Conservation (phyloP, 2,113 vertebrate species). For the Monarcha castaneiventris region DNA sequence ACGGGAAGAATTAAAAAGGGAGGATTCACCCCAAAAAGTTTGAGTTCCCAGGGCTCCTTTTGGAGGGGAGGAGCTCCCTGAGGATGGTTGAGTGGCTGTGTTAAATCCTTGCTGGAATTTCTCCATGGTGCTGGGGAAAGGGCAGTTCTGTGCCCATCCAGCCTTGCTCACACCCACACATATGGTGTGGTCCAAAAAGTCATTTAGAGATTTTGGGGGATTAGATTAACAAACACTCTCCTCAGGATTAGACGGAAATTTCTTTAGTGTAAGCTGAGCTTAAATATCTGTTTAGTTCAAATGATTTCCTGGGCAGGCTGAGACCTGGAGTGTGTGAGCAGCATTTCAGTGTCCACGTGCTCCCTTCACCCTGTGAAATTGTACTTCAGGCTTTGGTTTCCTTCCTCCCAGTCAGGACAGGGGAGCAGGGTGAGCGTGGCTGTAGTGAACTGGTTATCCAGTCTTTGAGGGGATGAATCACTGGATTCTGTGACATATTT, state of each 20-base stretch:
- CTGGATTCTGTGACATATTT: rapidly evolving
- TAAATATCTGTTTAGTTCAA: background rate
- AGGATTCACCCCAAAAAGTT: background rate
- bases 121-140: background rate
- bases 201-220: background rate
- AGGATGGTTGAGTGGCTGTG: background rate
- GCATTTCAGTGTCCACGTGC: background rate
- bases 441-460: background rate
- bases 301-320: background rate
- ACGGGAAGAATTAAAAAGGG: background rate
- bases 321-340: background rate
- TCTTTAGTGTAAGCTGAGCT: background rate
- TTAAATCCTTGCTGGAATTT: background rate
- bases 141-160: rapidly evolving
- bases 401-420: background rate
- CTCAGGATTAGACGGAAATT: background rate
- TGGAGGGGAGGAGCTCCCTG: background rate
- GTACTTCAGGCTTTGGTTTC: background rate
- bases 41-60: background rate
- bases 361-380: background rate
- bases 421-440: background rate
- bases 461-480: rapidly evolving
- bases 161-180: background rate
- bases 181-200: background rate
- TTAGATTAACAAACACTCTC: background rate